Percentiles rank a stretch among this genome's conserved stretches.
Conservation (phyloP, 1,140 invertebrate species). For the Eupeodes corollae region DNA sequence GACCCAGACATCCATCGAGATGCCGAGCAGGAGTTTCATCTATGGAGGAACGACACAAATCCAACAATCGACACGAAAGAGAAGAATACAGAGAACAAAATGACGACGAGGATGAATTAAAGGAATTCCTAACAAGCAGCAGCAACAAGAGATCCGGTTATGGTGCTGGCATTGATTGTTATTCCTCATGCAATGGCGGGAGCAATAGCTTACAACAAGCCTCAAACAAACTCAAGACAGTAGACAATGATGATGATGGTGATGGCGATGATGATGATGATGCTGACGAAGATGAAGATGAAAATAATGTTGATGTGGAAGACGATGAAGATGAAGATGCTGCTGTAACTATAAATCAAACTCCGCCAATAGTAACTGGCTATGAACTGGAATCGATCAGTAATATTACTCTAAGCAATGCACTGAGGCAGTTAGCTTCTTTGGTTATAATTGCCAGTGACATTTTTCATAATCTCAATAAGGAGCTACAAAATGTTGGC, state of each 20-base stretch:
- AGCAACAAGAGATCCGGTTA: no score
- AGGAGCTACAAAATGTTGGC: conserved; percentile 53
- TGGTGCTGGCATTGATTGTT: no score
- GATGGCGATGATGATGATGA: conserved; percentile 8
- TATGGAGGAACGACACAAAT: no score
- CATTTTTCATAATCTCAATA: conserved; percentile 61
- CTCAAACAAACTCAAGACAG: no score
- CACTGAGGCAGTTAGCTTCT: conserved; percentile 64
- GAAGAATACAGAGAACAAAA: no score
- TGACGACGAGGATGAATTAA: no score
- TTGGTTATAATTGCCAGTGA: conserved; percentile 63
- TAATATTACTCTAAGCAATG: conserved; percentile 64
- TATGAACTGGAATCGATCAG: conserved; percentile 62
- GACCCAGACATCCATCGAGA: no score
- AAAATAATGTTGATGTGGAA: conserved; percentile 18
- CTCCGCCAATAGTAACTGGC: conserved; percentile 40
- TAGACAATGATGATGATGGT: conserved; percentile 1
- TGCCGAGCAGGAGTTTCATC: no score
- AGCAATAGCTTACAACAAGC: no score
- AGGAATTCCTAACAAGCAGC: no score
- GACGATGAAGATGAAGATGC: conserved; percentile 7
- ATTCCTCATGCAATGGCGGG: no score
- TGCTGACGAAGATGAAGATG: conserved; percentile 15
- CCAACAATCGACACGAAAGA: no score
- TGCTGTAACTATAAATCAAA: conserved; percentile 9